phyloP scores from a whole-genome alignment of 2,797 vertebrate species.

The Eospalax fontanierii region DNA sequence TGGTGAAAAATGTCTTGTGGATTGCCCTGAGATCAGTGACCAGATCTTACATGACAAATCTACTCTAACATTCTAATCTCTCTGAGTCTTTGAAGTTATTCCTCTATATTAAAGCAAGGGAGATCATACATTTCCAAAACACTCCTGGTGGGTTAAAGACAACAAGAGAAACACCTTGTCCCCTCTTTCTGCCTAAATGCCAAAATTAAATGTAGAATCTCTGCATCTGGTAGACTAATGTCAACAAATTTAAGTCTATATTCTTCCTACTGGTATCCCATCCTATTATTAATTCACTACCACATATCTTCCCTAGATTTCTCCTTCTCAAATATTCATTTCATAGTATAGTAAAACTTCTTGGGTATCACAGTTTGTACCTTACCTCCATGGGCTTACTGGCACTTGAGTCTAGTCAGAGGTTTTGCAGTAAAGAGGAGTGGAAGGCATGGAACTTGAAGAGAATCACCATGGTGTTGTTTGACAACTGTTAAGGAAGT shows the following conservation, averaged over 20 bases:
- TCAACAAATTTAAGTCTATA: background rate
- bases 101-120: background rate
- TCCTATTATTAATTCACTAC: background rate
- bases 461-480: background rate
- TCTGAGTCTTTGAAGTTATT: background rate
- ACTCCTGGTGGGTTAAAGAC: background rate
- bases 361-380: background rate
- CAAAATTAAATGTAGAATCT: too few species aligned
- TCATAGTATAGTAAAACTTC: background rate
- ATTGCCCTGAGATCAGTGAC: background rate
- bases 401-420: background rate
- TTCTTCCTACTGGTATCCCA: background rate
- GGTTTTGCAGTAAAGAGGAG: background rate
- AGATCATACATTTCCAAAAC: background rate
- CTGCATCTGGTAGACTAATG: background rate
- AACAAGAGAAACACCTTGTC: too few species aligned
- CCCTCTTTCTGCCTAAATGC: too few species aligned
- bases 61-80: background rate
- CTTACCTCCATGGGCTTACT: background rate
- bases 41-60: background rate
- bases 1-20: background rate
- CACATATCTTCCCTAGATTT: background rate
- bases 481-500: background rate
- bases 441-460: background rate
- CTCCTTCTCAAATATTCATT: background rate